Base-by-base conservation (phyloP, 2,888 invertebrate genomes). In the Epicampocera succincta region DNA sequence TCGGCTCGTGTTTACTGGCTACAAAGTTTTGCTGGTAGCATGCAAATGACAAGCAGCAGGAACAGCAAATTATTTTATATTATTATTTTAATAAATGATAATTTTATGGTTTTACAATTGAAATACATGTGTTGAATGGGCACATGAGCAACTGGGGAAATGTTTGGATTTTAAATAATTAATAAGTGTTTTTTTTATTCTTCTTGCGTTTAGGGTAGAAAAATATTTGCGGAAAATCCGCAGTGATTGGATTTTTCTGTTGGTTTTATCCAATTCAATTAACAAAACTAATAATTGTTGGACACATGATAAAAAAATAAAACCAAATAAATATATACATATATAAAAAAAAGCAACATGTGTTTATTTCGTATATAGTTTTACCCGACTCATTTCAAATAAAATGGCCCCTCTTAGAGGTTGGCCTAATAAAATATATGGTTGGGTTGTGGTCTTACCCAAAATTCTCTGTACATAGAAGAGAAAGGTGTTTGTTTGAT, bases 111-210 rank as follows among this genome's bases (percentile, higher is more conserved):
- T 65, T 72, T 40, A 40, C 56, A 48, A 72, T 50, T 52, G 66
- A 50, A 52, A 1, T 78, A 58, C 65, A 60, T 66, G 42, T 66
- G 72, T 40, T 72, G 38, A 72, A 52, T 58, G 60, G 50, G 42
- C 65, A 44, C 17, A 50, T 78, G 50, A 44, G 44, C 50, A 52
- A 71, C 44, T 50, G 21, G 65, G 50, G 50, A 58, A 44, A 65
- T 65, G 65, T 58, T n/a, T 65, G 78, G 17, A 66, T 66, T 72
- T 72, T 19, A 19, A 56, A 63, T 58, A 63, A 77, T 65, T 71
- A 56, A 77, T 56, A 56, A 21, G 8, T 46, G 5, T 33, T 33
- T 33, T 56, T 19, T 56, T n/a, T 40, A 15, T 19, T 2, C 33
- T 19, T 48, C 11, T 54, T 15, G 42, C 48, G 38, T 60, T 76